Conservation (phyloP, 2,797 vertebrate species). For the Lemur catta region DNA sequence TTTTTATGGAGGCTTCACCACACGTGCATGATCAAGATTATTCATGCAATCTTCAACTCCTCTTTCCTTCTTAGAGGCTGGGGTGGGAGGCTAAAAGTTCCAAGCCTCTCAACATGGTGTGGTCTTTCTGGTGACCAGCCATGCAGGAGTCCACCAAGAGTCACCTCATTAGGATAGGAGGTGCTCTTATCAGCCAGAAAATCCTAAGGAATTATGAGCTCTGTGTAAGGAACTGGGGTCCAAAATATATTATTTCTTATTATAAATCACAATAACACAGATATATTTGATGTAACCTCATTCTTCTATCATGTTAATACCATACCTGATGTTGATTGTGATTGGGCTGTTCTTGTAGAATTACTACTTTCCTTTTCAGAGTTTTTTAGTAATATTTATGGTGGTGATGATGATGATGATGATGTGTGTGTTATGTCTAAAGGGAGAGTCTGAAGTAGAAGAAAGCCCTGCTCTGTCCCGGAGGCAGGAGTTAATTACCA, state of each 20-base stretch:
- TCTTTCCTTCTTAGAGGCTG: neutral
- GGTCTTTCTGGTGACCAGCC: neutral
- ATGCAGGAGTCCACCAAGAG: neutral
- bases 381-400: neutral
- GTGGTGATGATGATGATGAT: neutral
- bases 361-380: neutral
- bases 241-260: neutral
- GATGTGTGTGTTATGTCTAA: neutral
- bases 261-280: neutral
- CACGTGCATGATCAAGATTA: neutral
- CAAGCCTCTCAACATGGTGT: neutral
- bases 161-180: neutral
- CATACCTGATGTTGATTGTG: neutral
- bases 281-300: neutral
- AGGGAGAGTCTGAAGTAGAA: neutral
- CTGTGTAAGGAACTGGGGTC: neutral
- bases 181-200: neutral
- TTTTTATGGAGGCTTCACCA: neutral
- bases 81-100: too few species aligned
- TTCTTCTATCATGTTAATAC: neutral
- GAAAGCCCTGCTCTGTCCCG: neutral
- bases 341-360: neutral
- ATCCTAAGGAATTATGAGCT: neutral
- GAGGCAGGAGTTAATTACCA: conserved; percentile 23
- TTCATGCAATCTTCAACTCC: neutral